These are phyloP conservation scores for Drosophila arawakana DNA, from an alignment of 1,140 invertebrate species.

Conservation along the genomic window DNA sequence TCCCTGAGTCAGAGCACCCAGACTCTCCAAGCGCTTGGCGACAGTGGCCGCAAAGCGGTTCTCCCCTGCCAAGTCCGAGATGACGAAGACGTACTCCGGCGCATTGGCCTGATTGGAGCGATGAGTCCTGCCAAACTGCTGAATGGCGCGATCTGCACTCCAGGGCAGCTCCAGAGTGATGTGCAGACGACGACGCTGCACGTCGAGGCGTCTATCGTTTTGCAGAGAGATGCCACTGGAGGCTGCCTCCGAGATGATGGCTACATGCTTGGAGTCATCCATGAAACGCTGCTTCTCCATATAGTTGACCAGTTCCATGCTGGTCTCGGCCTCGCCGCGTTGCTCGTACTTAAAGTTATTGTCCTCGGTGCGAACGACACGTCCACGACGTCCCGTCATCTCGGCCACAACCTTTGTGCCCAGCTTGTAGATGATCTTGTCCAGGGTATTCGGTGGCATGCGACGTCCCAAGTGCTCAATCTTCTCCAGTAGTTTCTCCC, in stretches of 20 bases:
- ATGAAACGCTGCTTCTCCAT: slow-evolving; percentile 96
- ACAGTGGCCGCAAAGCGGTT: slow-evolving; percentile 97
- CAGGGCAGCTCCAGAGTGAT: slow-evolving; percentile 99
- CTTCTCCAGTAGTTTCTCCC: slow-evolving; percentile 93
- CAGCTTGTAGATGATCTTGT: slow-evolving; percentile 98
- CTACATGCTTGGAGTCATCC: slow-evolving; percentile 98
- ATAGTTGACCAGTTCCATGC: slow-evolving; percentile 97
- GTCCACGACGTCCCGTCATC: slow-evolving; percentile 98
- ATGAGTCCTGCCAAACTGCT: slow-evolving; percentile 96
- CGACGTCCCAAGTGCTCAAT: slow-evolving; percentile 94
- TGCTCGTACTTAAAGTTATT: slow-evolving; percentile 96
- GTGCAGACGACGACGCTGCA: slow-evolving; percentile 96
- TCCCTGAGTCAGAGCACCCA: slow-evolving; percentile 98
- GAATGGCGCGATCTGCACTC: slow-evolving; percentile 99
- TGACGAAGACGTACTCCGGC: slow-evolving; percentile 99
- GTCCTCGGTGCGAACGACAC: slow-evolving; percentile 95
- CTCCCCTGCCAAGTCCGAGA: slow-evolving; percentile 99
- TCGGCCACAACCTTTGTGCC: slow-evolving; percentile 98
- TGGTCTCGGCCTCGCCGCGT: slow-evolving; percentile 95
- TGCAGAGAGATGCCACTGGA: slow-evolving; percentile 98
- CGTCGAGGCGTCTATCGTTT: slow-evolving; percentile 94
- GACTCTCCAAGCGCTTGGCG: slow-evolving; percentile 96
- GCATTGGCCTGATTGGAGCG: slow-evolving; percentile 95
- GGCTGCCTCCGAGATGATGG: slow-evolving; percentile 99
- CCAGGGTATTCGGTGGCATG: slow-evolving; percentile 98